Conservation (phyloP, 2,888 invertebrate genomes). For the Ecliptopera silaceata region DNA sequence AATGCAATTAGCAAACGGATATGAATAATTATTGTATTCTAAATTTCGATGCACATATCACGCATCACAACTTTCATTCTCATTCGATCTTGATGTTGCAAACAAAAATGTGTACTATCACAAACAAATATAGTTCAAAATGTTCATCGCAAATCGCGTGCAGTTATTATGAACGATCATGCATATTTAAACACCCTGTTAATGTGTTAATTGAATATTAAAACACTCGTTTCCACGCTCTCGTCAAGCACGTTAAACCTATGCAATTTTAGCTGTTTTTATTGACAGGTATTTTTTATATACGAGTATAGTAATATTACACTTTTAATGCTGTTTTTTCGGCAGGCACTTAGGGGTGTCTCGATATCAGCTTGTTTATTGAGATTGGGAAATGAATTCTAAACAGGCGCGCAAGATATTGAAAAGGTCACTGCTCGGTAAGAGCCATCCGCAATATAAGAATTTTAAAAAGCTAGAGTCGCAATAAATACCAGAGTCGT, state of each 20-base stretch:
- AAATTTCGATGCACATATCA: conserved; percentile 55
- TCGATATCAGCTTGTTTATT: background rate
- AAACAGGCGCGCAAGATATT: too few species aligned
- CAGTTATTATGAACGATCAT: conserved; percentile 43
- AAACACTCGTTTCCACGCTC: conserved; percentile 46
- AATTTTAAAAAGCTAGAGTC: conserved; percentile 1
- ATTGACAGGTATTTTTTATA: too few species aligned
- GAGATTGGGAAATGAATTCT: too few species aligned
- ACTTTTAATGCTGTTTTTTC: conserved; percentile 11
- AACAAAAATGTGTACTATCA: conserved; percentile 11
- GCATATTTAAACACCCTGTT: conserved; percentile 41
- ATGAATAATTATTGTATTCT: conserved; percentile 44
- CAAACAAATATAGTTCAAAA: conserved; percentile 12
- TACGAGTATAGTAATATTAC: too few species aligned
- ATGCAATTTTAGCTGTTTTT: conserved; percentile 35
- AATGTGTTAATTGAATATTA: conserved; percentile 57
- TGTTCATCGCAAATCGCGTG: conserved; percentile 14
- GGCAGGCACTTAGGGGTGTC: conserved; percentile 3
- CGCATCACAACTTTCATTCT: conserved; percentile 65
- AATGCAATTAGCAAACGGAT: conserved; percentile 43
- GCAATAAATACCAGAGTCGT: conserved; percentile 10
- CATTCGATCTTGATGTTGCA: conserved; percentile 37
- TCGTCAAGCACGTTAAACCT: conserved; percentile 38
- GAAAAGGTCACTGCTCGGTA: background rate
- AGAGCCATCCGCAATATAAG: background rate